A percentile compares a stretch with the other conserved stretches of the same genome.
phyloP scores from a whole-genome alignment of 2,113 vertebrate genomes.

The Romanogobio albipinnatus region DNA sequence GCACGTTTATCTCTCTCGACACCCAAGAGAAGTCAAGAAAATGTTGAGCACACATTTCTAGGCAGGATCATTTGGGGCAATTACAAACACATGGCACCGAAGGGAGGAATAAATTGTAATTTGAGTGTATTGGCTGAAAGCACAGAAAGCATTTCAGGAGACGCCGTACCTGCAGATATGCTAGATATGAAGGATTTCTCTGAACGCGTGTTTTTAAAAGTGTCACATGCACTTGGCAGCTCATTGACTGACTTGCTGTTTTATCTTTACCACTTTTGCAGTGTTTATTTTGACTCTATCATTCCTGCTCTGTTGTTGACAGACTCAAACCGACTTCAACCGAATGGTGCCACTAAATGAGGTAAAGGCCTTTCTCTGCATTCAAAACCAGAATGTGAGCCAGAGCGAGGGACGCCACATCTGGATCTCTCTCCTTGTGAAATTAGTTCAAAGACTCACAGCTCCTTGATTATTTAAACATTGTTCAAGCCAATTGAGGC shows the following conservation, averaged over 20 bases:
- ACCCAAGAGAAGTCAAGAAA: constrained; percentile 63
- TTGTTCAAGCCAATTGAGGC: constrained; percentile 62
- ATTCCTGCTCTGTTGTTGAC: constrained; percentile 33
- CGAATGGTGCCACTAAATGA: constrained; percentile 31
- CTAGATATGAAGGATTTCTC: constrained; percentile 6
- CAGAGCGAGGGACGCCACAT: constrained; percentile 56
- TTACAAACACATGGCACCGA: constrained; percentile 57
- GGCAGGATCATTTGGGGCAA: constrained; percentile 52
- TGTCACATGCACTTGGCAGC: constrained; percentile 34
- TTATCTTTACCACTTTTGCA: constrained; percentile 48
- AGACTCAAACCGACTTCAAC: constrained; percentile 25
- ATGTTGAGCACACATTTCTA: constrained; percentile 52
- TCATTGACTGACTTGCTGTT: constrained; percentile 19
- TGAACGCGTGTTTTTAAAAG: constrained; percentile 19
- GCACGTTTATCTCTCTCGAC: constrained; percentile 51
- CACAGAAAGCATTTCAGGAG: constrained; percentile 18
- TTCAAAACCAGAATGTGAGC: constrained; percentile 19
- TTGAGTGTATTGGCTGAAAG: constrained; percentile 24
- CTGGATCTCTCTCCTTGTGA: constrained; percentile 59
- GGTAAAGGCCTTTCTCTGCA: constrained; percentile 28
- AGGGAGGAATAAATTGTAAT: constrained; percentile 43
- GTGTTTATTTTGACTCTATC: constrained; percentile 51
- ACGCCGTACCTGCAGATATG: constrained; percentile 21
- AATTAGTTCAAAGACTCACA: constrained; percentile 64
- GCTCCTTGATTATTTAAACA: constrained; percentile 70